A percentile compares a stretch with the other conserved stretches of the same genome.
Evolutionary conservation across 2,888 invertebrate species (phyloP).

Genomic region (Thymelicus acteon): DNA sequence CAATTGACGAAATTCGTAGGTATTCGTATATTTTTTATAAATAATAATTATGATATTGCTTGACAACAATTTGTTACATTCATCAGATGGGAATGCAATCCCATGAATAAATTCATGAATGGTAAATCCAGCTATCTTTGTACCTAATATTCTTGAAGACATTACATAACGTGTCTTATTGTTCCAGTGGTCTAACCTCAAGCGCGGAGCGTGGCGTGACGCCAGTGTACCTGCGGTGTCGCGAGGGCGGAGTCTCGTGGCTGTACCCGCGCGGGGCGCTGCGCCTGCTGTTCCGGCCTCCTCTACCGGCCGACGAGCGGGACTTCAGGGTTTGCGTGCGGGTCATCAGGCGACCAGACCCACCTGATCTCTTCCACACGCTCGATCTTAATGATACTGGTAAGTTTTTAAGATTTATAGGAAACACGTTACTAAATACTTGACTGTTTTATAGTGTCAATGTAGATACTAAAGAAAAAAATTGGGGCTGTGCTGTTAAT

Average conservation of each 20-base stretch:
- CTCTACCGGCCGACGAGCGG: conserved; percentile 83
- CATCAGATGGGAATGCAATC: too few relatives aligned
- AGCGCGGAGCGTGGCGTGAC: conserved; percentile 87
- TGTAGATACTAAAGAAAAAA: too few relatives aligned
- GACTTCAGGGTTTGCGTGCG: conserved; percentile 90
- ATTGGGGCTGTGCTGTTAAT: too few relatives aligned
- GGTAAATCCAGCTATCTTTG: too few relatives aligned
- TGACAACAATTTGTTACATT: too few relatives aligned
- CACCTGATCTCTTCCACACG: conserved; percentile 83
- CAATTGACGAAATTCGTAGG: too few relatives aligned
- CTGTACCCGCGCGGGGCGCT: conserved; percentile 90
- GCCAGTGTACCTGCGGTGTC: conserved; percentile 90
- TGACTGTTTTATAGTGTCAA: too few relatives aligned
- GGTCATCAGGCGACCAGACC: conserved; percentile 81
- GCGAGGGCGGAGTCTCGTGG: conserved; percentile 90
- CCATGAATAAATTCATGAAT: too few relatives aligned
- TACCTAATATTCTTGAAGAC: too few relatives aligned
- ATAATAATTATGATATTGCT: too few relatives aligned
- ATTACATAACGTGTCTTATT: conserved; percentile 43
- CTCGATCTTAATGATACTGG: conserved; percentile 68
- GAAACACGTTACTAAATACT: neutral
- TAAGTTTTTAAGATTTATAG: conserved; percentile 41
- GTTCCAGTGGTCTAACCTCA: conserved; percentile 84
- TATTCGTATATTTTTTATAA: too few relatives aligned
- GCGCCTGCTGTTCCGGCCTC: conserved; percentile 86